Conservation (phyloP, 2,888 invertebrate species). For the Bimastos eiseni region DNA sequence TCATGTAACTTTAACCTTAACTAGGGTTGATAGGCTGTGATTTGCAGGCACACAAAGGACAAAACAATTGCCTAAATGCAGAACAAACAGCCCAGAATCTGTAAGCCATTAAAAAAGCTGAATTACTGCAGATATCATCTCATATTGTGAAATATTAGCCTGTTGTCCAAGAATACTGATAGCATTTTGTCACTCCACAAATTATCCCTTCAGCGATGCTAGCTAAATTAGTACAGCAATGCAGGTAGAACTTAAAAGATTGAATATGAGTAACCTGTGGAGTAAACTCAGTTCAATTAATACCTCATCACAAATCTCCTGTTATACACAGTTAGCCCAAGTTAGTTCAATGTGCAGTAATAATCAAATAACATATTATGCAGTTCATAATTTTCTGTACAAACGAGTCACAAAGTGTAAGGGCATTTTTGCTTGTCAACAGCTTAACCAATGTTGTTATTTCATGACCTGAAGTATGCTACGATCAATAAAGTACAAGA, state of each 20-base stretch:
- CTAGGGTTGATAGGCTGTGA: not conserved
- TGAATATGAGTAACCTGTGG: not conserved
- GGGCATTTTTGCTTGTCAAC: not conserved
- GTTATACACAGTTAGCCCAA: not conserved
- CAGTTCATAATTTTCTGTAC: not conserved
- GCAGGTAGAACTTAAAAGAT: not conserved
- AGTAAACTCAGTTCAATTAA: not conserved
- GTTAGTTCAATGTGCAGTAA: not conserved
- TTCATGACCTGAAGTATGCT: not conserved
- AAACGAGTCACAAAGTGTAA: not conserved
- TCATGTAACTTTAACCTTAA: not conserved
- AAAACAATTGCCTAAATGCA: not conserved
- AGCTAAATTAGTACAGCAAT: not conserved
- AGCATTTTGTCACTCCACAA: not conserved
- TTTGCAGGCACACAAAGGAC: not conserved
- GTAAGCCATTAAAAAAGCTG: not conserved
- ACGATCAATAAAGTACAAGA: constrained; percentile 25
- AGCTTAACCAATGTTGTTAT: not conserved
- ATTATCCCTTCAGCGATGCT: not conserved
- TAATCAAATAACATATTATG: not conserved
- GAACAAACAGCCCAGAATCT: not conserved
- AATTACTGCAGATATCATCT: not conserved
- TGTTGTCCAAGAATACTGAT: not conserved
- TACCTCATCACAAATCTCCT: not conserved
- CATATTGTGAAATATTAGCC: not conserved